Evolutionary conservation across 1,140 invertebrate species (phyloP), one percentile per base, ranked within the genome.

Genomic region (Drosophila saltans): DNA sequence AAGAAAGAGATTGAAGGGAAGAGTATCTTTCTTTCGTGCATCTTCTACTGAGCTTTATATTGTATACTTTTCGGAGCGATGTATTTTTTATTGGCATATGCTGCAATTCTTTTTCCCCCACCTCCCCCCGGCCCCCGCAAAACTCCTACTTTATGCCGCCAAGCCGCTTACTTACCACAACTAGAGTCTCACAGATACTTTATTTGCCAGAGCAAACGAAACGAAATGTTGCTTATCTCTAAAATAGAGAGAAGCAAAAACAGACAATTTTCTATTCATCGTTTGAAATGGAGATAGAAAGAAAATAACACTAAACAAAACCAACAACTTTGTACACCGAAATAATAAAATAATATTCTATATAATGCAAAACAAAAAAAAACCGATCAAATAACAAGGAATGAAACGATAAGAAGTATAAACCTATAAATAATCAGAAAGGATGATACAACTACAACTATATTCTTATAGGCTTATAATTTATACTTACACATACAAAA

Each of bases 281-380:
- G 61, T 69, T 76, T 68, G 45, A 79, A 79, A 69, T 64, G 59
- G 68, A 66, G 33, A 61, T 28, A 56, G 41, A 36, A 67, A 21
- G 52, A 60, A 72, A 55, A 57, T 52, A 60, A 72, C 74, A 83
- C 80, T 80, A 83, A 90, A 82, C 88, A 90, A 90, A 90, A 88
- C 70, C 83, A 90, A 90, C 76, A 90, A 90, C 88, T 90, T 90
- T 90, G 88, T 90, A 90, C 88, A 90, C 88, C 86, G 88, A 90
- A 90, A 83, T 77, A 90, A 90, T 90, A 88, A 36, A 80, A 83
- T 90, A 89, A 85, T 81, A 81, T 82, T 88, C 73, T 82, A 75
- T 85, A 75, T 69, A 71, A 76, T 75, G 74, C 72, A 81, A 65
- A 16, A 16, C 16, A 52, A 81, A 65, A 52, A 81, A 65, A 52